These are phyloP conservation scores for Apeira syringaria DNA, from an alignment of 2,888 invertebrate genomes.

Conservation along the genomic window DNA sequence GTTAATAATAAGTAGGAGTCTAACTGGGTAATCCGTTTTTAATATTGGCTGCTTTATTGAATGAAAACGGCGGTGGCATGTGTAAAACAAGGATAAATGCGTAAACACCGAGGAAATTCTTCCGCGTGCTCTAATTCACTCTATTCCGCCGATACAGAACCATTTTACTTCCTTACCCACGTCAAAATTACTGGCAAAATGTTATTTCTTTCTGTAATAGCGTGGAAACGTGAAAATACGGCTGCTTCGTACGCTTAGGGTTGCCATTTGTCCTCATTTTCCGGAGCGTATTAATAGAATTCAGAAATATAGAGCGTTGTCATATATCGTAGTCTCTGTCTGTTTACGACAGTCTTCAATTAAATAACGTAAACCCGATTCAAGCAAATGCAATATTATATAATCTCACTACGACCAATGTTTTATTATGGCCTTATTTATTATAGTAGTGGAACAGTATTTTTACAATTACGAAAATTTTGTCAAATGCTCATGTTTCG, in stretches of 20 bases:
- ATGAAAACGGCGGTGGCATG: background rate
- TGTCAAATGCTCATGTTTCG: too few species aligned
- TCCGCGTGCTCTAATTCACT: conserved; percentile 17
- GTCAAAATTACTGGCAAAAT: conserved; percentile 32
- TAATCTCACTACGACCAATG: too few species aligned
- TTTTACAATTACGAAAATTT: too few species aligned
- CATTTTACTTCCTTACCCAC: conserved; percentile 22
- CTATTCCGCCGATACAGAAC: conserved; percentile 16
- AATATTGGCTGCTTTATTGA: background rate
- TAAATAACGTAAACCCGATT: too few species aligned
- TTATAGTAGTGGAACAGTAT: too few species aligned
- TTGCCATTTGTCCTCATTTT: conserved; percentile 9
- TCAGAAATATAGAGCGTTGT: background rate
- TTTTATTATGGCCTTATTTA: too few species aligned
- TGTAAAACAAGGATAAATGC: conserved; percentile 11
- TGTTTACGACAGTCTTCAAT: too few species aligned
- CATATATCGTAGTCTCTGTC: too few species aligned
- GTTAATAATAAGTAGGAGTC: too few species aligned
- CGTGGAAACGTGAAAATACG: conserved; percentile 26
- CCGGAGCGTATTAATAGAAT: conserved; percentile 7
- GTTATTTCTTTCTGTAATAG: conserved; percentile 32
- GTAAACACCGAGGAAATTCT: conserved; percentile 20
- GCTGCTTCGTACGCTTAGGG: conserved; percentile 11
- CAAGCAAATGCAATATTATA: too few species aligned
- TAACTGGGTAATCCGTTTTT: too few species aligned